Evolutionary conservation across 37 sponge, comb jelly and placozoan genomes (phyloP).

Genomic region (Beroe forskalii): DNA sequence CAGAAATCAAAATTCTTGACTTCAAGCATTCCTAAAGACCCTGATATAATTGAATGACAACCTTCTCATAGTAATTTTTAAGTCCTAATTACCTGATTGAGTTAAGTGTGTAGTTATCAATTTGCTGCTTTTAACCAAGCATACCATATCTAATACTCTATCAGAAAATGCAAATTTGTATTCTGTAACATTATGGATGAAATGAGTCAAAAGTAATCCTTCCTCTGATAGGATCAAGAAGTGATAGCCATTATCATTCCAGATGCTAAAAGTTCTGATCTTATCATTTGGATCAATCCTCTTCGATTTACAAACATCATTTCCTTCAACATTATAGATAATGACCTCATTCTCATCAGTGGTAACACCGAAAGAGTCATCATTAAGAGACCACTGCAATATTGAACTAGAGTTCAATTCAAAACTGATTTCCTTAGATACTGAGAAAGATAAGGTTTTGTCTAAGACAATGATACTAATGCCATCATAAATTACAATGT

Average conservation of each 20-base stretch:
- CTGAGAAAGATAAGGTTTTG: background rate
- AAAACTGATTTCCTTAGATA: background rate
- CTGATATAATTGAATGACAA: too few relatives aligned
- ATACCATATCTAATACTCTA: background rate
- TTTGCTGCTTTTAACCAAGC: background rate
- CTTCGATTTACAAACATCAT: background rate
- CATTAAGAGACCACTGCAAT: background rate
- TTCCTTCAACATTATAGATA: constrained; percentile 5
- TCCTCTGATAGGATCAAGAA: background rate
- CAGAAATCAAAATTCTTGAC: too few relatives aligned
- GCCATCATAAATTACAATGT: background rate
- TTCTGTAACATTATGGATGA: background rate
- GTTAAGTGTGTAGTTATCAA: background rate
- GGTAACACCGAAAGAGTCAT: background rate
- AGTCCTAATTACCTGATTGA: too few relatives aligned
- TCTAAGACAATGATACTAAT: background rate
- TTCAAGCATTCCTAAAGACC: too few relatives aligned
- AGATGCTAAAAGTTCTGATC: background rate
- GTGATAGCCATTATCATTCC: background rate
- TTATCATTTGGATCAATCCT: background rate
- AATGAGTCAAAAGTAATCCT: background rate
- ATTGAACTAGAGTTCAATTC: background rate
- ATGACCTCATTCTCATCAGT: background rate
- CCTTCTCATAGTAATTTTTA: too few relatives aligned
- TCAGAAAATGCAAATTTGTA: background rate